Conservation (phyloP, 2,888 invertebrate genomes). For the Pedicia rivosa region DNA sequence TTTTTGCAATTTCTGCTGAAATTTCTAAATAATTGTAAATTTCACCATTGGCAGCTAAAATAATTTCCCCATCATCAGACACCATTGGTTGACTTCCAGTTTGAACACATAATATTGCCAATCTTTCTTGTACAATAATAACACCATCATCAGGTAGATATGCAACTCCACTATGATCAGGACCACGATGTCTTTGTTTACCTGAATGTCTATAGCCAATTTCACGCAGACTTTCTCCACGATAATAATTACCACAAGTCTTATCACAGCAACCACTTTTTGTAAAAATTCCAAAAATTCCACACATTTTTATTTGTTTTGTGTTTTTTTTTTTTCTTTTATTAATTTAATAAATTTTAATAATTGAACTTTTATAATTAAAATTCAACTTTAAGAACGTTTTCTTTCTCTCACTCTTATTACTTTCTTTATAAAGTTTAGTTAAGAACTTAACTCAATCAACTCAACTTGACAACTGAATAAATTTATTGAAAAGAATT, state of each 20-base stretch:
- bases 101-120: slow-evolving; percentile 24
- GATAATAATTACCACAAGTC: neutral
- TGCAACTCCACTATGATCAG: slow-evolving; percentile 24
- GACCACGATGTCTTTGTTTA: slow-evolving; percentile 27
- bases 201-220: slow-evolving; percentile 26
- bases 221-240: slow-evolving; percentile 21
- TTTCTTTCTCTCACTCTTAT: no score
- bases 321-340: slow-evolving; percentile 1
- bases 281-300: slow-evolving; percentile 29
- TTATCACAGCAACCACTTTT: slow-evolving; percentile 16
- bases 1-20: slow-evolving; percentile 22
- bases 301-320: slow-evolving; percentile 21
- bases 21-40: slow-evolving; percentile 28
- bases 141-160: slow-evolving; percentile 19
- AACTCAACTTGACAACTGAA: no score
- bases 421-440: no score
- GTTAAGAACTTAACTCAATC: no score
- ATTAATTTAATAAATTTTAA: no score
- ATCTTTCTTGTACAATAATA: slow-evolving; percentile 25
- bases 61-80: slow-evolving; percentile 20
- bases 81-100: slow-evolving; percentile 26
- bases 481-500: no score
- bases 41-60: slow-evolving; percentile 28
- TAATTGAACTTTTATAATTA: no score
- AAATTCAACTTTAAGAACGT: no score